These are phyloP conservation scores for Dendrocincla fuliginosa DNA, from an alignment of 2,797 vertebrate genomes.

Conservation along the genomic window DNA sequence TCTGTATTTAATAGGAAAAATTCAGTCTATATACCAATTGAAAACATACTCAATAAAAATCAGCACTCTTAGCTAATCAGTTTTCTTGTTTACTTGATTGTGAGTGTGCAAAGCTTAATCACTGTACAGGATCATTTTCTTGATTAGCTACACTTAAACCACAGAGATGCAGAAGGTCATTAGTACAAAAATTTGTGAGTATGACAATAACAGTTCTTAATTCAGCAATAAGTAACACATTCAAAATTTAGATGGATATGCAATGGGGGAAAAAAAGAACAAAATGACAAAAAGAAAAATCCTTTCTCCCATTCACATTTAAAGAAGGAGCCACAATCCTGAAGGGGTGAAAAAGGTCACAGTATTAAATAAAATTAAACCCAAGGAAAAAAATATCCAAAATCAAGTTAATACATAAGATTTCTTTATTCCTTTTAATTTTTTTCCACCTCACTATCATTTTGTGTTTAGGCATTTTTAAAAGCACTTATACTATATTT, in stretches of 20 bases:
- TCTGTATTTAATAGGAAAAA: background rate
- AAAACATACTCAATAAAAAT: background rate
- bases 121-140: background rate
- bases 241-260: background rate
- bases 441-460: background rate
- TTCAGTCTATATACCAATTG: background rate
- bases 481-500: background rate
- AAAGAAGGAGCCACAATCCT: background rate
- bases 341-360: background rate
- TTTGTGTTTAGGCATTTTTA: background rate
- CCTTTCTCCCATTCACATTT: background rate
- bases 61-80: background rate
- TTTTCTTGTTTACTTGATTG: constrained; percentile 38
- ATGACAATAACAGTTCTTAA: background rate
- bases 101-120: background rate
- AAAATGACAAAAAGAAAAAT: background rate
- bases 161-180: background rate
- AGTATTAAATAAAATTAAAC: background rate
- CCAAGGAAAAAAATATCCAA: background rate
- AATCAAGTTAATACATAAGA: background rate
- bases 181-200: background rate
- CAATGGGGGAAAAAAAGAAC: background rate
- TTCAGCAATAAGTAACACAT: background rate
- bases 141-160: background rate
- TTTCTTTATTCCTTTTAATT: background rate